Percentiles rank a stretch among this genome's conserved stretches.
Conservation (phyloP, 1,140 invertebrate species). For the Oscheius sp. region DNA sequence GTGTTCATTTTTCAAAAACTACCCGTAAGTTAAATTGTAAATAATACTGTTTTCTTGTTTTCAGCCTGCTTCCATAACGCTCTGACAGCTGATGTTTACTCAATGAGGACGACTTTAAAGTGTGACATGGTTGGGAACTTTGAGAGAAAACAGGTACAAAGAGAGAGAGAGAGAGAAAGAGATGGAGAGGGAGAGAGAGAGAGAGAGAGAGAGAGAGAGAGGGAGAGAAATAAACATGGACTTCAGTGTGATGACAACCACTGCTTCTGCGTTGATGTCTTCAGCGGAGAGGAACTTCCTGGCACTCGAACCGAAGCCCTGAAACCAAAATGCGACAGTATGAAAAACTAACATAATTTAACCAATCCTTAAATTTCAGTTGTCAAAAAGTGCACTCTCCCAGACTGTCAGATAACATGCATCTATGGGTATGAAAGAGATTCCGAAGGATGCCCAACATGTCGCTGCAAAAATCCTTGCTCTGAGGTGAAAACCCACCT, state of each 20-base stretch:
- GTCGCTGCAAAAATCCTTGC: constrained; percentile 51
- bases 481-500: constrained; percentile 25
- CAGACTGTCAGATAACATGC: constrained; percentile 36
- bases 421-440: constrained; percentile 45
- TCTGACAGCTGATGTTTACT: constrained; percentile 47
- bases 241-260: constrained; percentile 47
- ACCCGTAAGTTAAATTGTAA: constrained; percentile 31
- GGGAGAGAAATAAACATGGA: not conserved
- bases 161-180: no score
- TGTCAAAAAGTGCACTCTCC: constrained; percentile 12
- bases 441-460: constrained; percentile 48
- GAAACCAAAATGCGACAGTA: constrained; percentile 34
- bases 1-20: constrained; percentile 49
- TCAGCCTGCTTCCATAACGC: constrained; percentile 50
- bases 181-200: no score
- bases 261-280: constrained; percentile 46
- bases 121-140: constrained; percentile 48
- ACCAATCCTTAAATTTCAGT: constrained; percentile 9
- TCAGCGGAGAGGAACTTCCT: constrained; percentile 40
- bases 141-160: constrained; percentile 38
- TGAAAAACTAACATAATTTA: not conserved
- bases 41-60: constrained; percentile 33
- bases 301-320: constrained; percentile 33
- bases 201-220: no score
- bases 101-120: constrained; percentile 29